phyloP scores from a whole-genome alignment of 1,140 invertebrate species.

The Lepidurus apus region DNA sequence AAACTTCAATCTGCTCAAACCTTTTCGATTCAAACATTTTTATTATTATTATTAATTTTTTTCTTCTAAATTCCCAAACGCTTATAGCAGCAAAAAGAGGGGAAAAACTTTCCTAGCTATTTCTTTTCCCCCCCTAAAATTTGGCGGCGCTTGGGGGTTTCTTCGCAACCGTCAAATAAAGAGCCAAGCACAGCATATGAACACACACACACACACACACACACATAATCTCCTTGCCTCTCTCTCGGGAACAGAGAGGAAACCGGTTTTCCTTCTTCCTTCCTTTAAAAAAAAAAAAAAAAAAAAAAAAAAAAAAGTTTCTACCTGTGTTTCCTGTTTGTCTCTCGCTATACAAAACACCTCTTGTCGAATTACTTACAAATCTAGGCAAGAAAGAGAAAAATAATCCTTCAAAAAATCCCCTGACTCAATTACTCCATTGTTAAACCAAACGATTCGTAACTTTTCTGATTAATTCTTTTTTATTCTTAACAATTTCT shows the following conservation, averaged over 20 bases:
- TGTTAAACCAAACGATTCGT: neutral
- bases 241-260: neutral
- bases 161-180: neutral
- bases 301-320: neutral
- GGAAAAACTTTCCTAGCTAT: neutral
- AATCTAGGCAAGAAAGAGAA: neutral
- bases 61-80: neutral
- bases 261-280: neutral
- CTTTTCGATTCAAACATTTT: neutral
- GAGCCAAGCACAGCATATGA: neutral
- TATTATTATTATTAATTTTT: neutral
- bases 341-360: neutral
- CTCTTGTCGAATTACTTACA: neutral
- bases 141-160: neutral
- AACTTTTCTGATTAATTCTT: too few relatives aligned
- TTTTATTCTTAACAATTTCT: too few relatives aligned
- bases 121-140: neutral
- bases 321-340: slow-evolving; percentile 18
- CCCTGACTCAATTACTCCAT: slow-evolving; percentile 5
- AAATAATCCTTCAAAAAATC: neutral
- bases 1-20: neutral
- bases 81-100: neutral
- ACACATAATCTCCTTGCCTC: neutral
- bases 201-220: neutral
- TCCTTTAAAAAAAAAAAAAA: neutral